These are phyloP conservation scores for Eupithecia exiguata DNA, from an alignment of 2,888 invertebrate species.

Conservation along the genomic window DNA sequence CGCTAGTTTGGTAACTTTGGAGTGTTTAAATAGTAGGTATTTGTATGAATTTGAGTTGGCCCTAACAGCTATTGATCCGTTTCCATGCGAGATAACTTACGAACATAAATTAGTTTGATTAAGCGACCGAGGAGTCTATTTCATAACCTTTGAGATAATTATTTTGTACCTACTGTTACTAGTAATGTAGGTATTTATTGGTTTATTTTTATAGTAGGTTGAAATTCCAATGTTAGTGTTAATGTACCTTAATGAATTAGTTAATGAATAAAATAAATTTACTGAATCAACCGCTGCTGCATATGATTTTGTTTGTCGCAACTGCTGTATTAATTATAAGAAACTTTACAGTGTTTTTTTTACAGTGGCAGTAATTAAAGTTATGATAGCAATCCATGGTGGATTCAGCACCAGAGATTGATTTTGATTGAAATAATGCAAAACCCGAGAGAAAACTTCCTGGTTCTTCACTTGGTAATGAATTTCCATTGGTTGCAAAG, in stretches of 20 bases:
- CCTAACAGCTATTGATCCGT: background rate
- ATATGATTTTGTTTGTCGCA: no score
- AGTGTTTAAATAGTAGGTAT: constrained; percentile 7
- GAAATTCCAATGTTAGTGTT: no score
- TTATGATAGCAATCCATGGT: background rate
- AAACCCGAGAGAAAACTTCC: no score
- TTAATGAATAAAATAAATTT: no score
- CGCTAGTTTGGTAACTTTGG: constrained; percentile 2
- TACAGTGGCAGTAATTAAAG: no score
- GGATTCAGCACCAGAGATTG: background rate
- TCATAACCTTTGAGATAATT: background rate
- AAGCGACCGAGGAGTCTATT: background rate
- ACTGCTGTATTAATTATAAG: no score
- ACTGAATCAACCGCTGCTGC: no score
- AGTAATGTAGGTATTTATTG: no score
- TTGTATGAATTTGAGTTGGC: constrained; percentile 1
- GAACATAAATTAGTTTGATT: background rate
- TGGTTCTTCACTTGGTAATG: background rate
- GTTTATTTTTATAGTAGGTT: no score
- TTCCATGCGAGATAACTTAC: background rate
- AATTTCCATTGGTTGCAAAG: background rate
- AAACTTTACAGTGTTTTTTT: background rate
- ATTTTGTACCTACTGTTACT: no score
- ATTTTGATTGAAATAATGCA: background rate
- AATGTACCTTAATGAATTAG: no score